A percentile compares a stretch with the other conserved stretches of the same genome.
phyloP scores from a whole-genome alignment of 2,113 vertebrate species.

The Sylvia atricapilla region DNA sequence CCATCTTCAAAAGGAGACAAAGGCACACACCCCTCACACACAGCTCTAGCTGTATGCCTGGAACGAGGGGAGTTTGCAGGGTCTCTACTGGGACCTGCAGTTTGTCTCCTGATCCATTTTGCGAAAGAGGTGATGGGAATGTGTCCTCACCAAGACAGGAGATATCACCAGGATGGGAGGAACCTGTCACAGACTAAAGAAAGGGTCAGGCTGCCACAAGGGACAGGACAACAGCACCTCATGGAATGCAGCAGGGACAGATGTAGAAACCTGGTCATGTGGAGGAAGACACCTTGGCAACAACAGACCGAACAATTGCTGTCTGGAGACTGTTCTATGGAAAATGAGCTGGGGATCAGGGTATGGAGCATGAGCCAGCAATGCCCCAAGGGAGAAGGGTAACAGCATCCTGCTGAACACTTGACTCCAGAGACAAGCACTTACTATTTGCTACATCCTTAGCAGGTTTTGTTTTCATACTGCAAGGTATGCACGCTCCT shows the following conservation, averaged over 20 bases:
- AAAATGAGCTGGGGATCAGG: neutral
- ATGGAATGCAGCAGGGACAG: neutral
- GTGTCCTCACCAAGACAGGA: neutral
- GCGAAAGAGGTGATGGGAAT: neutral
- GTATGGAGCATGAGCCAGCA: neutral
- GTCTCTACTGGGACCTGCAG: neutral
- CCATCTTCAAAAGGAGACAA: neutral
- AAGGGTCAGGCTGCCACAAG: neutral
- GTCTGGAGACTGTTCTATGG: neutral
- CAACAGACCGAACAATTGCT: neutral
- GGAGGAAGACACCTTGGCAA: neutral
- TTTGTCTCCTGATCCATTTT: neutral
- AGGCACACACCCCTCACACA: neutral
- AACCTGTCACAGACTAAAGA: neutral
- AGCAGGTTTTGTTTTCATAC: neutral
- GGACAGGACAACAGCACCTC: neutral
- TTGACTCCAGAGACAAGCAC: neutral
- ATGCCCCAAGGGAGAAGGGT: neutral
- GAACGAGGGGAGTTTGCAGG: neutral
- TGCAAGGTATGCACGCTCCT: neutral
- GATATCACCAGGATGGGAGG: neutral
- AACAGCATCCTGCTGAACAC: neutral
- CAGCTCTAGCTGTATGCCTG: no score
- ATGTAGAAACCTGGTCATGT: fast-evolving
- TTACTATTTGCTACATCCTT: neutral